These are phyloP conservation scores for Trimorus sp. DNA, from an alignment of 2,888 invertebrate genomes.

Conservation along the genomic window DNA sequence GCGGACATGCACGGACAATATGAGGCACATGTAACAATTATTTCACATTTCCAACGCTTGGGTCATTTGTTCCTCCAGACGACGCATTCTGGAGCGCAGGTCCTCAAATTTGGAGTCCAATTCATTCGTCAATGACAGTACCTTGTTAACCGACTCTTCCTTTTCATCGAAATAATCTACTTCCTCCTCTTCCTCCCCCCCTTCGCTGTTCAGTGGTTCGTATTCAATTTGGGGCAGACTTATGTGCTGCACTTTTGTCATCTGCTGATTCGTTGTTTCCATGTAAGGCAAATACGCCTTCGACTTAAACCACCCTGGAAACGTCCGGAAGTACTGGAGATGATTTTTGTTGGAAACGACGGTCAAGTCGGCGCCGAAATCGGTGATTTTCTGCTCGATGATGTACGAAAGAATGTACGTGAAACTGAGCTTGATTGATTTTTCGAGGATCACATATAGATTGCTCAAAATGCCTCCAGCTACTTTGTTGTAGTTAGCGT, in stretches of 20 bases:
- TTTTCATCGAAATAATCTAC: not conserved
- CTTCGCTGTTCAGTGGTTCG: not conserved
- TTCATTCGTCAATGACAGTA: slow-evolving; percentile 8
- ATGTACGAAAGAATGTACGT: slow-evolving; percentile 75
- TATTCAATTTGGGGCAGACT: not conserved
- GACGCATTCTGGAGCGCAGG: slow-evolving; percentile 9
- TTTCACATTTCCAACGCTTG: slow-evolving; percentile 28
- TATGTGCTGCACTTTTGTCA: not conserved
- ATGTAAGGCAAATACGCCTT: slow-evolving; percentile 70
- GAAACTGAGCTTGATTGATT: slow-evolving; percentile 69
- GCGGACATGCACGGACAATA: no score
- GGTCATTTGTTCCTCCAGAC: slow-evolving; percentile 18
- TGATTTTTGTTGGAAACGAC: slow-evolving; percentile 84
- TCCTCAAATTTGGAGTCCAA: slow-evolving; percentile 14
- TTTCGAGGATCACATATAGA: slow-evolving; percentile 70
- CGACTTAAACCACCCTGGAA: slow-evolving; percentile 85
- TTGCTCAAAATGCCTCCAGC: slow-evolving; percentile 72
- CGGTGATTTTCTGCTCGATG: slow-evolving; percentile 72
- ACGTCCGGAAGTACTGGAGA: slow-evolving; percentile 83
- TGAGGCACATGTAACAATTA: no score
- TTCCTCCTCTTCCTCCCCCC: not conserved
- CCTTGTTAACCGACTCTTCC: not conserved
- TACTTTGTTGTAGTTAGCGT: slow-evolving; percentile 66
- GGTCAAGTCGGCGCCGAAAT: slow-evolving; percentile 69
- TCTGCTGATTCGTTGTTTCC: not conserved